Evolutionary conservation across 2,113 vertebrate species (phyloP).

Genomic region (Siniperca knerii): DNA sequence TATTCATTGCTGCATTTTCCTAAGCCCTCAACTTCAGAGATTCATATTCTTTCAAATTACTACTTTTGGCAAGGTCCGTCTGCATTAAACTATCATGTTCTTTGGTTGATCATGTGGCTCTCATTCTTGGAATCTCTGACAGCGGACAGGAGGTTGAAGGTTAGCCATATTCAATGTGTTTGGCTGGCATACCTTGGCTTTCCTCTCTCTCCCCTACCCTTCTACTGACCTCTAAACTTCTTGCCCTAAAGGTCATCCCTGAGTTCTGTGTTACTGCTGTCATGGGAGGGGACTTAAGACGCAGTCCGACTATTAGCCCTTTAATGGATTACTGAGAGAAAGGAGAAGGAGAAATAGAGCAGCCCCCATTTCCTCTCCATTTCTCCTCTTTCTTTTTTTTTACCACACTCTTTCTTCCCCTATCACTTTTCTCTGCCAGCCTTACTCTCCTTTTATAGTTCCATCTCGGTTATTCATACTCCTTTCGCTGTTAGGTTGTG

Average conservation of each 20-base stretch:
- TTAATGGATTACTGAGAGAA: conserved; percentile 47
- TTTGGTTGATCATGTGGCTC: conserved; percentile 45
- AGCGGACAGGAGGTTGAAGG: conserved; percentile 49
- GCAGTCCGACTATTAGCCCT: conserved; percentile 38
- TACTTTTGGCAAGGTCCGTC: not conserved
- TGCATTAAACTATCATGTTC: conserved; percentile 41
- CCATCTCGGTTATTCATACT: not conserved
- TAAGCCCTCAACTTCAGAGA: not conserved
- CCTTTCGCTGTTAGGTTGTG: not conserved
- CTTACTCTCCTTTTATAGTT: not conserved
- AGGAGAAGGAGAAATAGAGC: conserved; percentile 9
- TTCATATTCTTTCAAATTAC: conserved; percentile 22
- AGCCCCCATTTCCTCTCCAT: conserved; percentile 10
- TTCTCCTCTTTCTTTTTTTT: not conserved
- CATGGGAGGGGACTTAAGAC: conserved; percentile 54
- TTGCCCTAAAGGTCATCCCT: conserved; percentile 70
- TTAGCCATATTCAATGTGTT: conserved; percentile 62
- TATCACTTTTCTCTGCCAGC: not conserved
- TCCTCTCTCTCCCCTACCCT: conserved; percentile 47
- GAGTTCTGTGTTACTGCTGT: conserved; percentile 52
- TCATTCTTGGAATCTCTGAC: conserved; percentile 36
- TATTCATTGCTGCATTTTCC: not conserved
- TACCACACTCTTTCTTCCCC: not conserved
- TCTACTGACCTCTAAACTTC: conserved; percentile 74
- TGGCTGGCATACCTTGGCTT: conserved; percentile 50